A percentile compares a stretch with the other conserved stretches of the same genome.
phyloP scores from a whole-genome alignment of 2,888 invertebrate genomes.

The Chaitophorus viminalis region DNA sequence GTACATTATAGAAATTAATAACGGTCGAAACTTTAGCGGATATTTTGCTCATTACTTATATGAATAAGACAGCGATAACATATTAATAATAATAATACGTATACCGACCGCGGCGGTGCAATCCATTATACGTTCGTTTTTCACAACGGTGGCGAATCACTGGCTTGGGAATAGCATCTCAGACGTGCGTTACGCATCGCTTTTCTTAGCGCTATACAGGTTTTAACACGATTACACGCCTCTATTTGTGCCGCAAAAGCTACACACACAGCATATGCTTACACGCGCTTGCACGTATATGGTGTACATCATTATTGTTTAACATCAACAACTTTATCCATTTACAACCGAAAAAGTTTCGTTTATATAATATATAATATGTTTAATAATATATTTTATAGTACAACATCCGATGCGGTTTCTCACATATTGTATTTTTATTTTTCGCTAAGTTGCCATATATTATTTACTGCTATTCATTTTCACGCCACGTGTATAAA shows the following conservation, averaged over 20 bases:
- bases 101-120: background rate
- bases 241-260: background rate
- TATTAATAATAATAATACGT: background rate
- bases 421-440: too few relatives aligned
- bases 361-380: too few relatives aligned
- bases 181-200: background rate
- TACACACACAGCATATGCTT: background rate
- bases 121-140: conserved; percentile 18
- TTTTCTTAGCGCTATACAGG: too few relatives aligned
- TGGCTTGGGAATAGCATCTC: conserved; percentile 3
- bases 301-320: too few relatives aligned
- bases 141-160: background rate
- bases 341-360: too few relatives aligned
- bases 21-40: conserved; percentile 4
- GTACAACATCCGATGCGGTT: too few relatives aligned
- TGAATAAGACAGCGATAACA: background rate
- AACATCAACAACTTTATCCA: too few relatives aligned
- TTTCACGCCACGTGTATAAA: background rate
- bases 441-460: too few relatives aligned
- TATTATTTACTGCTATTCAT: too few relatives aligned
- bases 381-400: too few relatives aligned
- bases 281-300: too few relatives aligned
- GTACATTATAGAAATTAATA: background rate
- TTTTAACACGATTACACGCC: too few relatives aligned
- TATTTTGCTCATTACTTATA: conserved; percentile 1